phyloP scores from a whole-genome alignment of 1,140 invertebrate species.

The Lysiphlebus fabarum region DNA sequence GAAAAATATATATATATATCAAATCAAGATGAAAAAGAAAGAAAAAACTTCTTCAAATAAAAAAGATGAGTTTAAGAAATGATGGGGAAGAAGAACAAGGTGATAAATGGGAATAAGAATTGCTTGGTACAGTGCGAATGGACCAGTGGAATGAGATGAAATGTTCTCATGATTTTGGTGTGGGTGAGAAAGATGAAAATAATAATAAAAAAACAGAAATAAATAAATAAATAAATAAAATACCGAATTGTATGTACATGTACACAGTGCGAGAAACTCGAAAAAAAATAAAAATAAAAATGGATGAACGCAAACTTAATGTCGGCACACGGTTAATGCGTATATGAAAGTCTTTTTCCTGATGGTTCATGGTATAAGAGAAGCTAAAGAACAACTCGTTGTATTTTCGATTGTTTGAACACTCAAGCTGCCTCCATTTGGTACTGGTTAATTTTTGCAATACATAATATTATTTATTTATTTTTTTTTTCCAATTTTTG shows the following conservation, averaged over 20 bases:
- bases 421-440: constrained; percentile 14
- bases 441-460: constrained; percentile 8
- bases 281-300: constrained; percentile 10
- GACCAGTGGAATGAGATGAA: constrained; percentile 27
- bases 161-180: constrained; percentile 1
- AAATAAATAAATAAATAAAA: too few relatives aligned
- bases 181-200: constrained; percentile 1
- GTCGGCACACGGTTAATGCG: constrained; percentile 15
- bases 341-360: constrained; percentile 8
- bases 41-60: too few relatives aligned
- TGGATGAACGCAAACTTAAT: constrained; percentile 28
- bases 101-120: constrained; percentile 51
- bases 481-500: neutral
- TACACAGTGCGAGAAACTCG: too few relatives aligned
- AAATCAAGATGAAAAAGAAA: too few relatives aligned
- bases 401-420: constrained; percentile 18
- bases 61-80: constrained; percentile 20
- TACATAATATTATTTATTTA: neutral
- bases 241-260: too few relatives aligned
- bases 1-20: too few relatives aligned
- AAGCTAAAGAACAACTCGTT: neutral
- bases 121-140: constrained; percentile 49
- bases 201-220: neutral
- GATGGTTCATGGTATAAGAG: too few relatives aligned
- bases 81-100: constrained; percentile 26